Evolutionary conservation across 2,888 invertebrate species (phyloP), one percentile per base, ranked within the genome.

Genomic region (Drosophila conformis): DNA sequence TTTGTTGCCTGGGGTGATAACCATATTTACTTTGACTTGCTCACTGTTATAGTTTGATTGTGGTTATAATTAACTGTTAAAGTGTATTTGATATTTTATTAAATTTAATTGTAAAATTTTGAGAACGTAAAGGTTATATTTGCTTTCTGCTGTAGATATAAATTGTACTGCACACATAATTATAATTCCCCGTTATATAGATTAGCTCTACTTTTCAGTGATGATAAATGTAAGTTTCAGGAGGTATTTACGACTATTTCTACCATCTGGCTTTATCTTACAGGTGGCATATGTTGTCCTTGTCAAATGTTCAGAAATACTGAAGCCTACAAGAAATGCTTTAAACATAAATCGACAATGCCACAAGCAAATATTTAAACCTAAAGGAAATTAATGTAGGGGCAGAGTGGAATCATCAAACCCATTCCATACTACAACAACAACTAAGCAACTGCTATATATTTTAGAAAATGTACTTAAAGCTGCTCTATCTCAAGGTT

Each of bases 11-110:
- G 25, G 33, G 35, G 49, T 21, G 11, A 35, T 4, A 15, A 25
- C 42, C 4, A 25, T 40, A 49, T 29, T 58, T 13, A 49, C 46
- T 31, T 65, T 31, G 13, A 21, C 35, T 29, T 51, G 21, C 42
- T 73, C 38, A 42, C n/a, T 48, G 29, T 42, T 21, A 35, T 42
- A 52, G n/a, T 48, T 36, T 15, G 25, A 46, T 40, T 73, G 63
- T 63, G 46, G 42, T 57, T 31, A 49, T 64, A 69, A 76, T 78
- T 78, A 73, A 57, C 46, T 73, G 49, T 59, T 29, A 10, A 46
- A 31, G 8, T 33, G 8, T 6, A 25, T 15, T 18, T 36, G 54
- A 15, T n/a, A 5, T 18, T 31, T n/a, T n/a, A 52, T n/a, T n/a
- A 0, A 53, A 25, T 35, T 35, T 11, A 6, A 25, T 25, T 6